Percentiles rank a stretch among this genome's conserved stretches.
Evolutionary conservation across 2,888 invertebrate species (phyloP).

Genomic region (Drosophila buzzatii): DNA sequence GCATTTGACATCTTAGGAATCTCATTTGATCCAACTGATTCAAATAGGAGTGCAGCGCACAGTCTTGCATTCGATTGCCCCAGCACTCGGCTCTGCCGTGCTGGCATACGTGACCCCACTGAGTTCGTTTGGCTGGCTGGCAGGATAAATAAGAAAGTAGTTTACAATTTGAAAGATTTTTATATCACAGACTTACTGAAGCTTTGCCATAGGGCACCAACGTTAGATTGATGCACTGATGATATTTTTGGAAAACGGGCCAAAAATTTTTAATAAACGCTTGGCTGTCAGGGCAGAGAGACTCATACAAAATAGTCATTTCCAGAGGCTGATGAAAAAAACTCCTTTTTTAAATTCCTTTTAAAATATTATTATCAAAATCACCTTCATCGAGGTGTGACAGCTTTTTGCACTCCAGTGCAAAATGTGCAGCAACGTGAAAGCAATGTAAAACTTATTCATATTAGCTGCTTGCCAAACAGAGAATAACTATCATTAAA

Average conservation of each 20-base stretch:
- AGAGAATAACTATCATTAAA: background rate
- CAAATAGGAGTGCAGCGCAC: conserved; percentile 85
- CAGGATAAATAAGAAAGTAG: background rate
- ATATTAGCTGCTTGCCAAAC: conserved; percentile 5
- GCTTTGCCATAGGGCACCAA: conserved; percentile 89
- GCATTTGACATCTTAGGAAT: conserved; percentile 87
- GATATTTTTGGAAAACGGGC: conserved; percentile 86
- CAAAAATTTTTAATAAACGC: conserved; percentile 75
- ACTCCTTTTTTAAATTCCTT: background rate
- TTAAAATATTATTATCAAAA: background rate
- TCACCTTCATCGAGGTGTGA: conserved; percentile 3
- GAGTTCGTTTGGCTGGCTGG: conserved; percentile 69
- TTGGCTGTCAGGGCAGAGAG: conserved; percentile 87
- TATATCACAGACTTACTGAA: conserved; percentile 84
- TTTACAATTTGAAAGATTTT: background rate
- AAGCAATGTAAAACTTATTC: background rate
- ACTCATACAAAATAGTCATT: conserved; percentile 87
- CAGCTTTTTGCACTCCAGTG: background rate
- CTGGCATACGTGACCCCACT: conserved; percentile 86
- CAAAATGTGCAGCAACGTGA: background rate
- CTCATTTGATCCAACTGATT: conserved; percentile 83
- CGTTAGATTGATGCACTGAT: conserved; percentile 84
- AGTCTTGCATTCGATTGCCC: conserved; percentile 88
- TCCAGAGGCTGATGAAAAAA: conserved; percentile 75
- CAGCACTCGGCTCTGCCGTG: conserved; percentile 88